These are phyloP conservation scores for Melieria omissa DNA, from an alignment of 2,888 invertebrate genomes.

Conservation along the genomic window DNA sequence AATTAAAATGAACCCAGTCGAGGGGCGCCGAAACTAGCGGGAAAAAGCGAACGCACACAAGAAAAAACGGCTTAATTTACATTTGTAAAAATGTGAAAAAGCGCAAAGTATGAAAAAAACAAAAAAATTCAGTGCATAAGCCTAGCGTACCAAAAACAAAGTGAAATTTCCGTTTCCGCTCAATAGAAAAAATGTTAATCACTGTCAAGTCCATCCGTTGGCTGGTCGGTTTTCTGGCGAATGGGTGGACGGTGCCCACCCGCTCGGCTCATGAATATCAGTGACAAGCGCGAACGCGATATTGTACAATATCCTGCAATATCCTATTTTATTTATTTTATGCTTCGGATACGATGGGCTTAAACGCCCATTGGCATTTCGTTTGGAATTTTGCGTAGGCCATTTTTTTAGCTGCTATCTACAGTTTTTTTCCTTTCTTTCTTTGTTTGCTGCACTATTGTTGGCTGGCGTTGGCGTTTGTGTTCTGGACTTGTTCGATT, in stretches of 20 bases:
- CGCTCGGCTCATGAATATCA: constrained; percentile 29
- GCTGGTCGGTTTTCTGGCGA: not conserved
- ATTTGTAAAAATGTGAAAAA: constrained; percentile 51
- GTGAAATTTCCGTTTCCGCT: constrained; percentile 35
- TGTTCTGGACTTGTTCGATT: too few species aligned
- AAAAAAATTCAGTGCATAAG: not conserved
- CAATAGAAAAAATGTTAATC: constrained; percentile 39
- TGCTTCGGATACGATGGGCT: constrained; percentile 5
- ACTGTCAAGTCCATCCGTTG: constrained; percentile 36
- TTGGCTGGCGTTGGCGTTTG: too few species aligned
- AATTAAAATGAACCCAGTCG: constrained; percentile 58
- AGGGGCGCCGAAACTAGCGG: not conserved
- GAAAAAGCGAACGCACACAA: not conserved
- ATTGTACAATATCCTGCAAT: constrained; percentile 29
- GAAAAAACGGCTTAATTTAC: constrained; percentile 56
- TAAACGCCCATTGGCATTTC: constrained; percentile 23
- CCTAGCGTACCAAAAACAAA: constrained; percentile 11
- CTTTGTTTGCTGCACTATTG: not conserved
- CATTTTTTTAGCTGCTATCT: not conserved
- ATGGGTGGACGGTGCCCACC: not conserved
- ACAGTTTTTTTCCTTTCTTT: not conserved
- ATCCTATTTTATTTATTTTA: constrained; percentile 20
- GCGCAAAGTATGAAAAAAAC: constrained; percentile 10
- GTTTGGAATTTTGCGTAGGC: constrained; percentile 11
- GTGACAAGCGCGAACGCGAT: constrained; percentile 18